Evolutionary conservation across 2,113 vertebrate genomes (phyloP).

Genomic region (Erinaceus europaeus): DNA sequence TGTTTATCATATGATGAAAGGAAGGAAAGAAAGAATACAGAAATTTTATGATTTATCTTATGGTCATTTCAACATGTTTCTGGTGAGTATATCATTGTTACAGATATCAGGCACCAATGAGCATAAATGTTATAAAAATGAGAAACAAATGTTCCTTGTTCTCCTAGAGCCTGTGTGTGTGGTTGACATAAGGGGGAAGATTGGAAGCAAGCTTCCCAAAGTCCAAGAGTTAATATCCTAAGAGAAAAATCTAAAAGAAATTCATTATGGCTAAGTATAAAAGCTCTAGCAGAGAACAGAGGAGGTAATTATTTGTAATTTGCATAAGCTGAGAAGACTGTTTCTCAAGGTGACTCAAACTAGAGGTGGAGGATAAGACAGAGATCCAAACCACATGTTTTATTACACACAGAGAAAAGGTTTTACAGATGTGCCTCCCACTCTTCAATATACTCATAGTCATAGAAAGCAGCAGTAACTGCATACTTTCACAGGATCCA

Average conservation of each 20-base stretch:
- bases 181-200: neutral
- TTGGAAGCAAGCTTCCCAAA: neutral
- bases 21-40: neutral
- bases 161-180: neutral
- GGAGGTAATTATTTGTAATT: slow-evolving; percentile 6
- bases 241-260: neutral
- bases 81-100: neutral
- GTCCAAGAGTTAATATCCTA: neutral
- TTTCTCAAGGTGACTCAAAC: neutral
- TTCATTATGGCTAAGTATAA: neutral
- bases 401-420: neutral
- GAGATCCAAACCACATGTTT: neutral
- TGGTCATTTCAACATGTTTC: neutral
- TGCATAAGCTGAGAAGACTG: neutral
- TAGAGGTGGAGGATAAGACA: neutral
- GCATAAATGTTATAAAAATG: neutral
- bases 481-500: neutral
- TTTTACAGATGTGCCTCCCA: neutral
- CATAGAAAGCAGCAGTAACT: slow-evolving; percentile 10
- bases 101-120: neutral
- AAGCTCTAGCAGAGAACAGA: neutral
- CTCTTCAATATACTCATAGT: neutral
- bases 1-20: neutral
- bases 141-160: neutral
- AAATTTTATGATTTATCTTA: too few relatives aligned